phyloP scores from a whole-genome alignment of 2,888 invertebrate genomes.

The Hermaeophaga mercurialis region DNA sequence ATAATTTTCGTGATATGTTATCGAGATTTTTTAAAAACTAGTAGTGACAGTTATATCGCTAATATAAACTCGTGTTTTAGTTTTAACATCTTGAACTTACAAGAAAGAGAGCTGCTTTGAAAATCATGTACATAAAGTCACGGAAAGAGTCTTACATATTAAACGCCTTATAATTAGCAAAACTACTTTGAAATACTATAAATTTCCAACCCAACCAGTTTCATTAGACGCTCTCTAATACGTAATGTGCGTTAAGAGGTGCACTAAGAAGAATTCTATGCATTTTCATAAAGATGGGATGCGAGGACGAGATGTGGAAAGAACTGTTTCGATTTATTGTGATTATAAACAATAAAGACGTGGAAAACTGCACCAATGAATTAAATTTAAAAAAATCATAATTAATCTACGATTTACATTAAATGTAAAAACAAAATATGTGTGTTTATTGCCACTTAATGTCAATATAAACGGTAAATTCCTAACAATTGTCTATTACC shows the following conservation, averaged over 20 bases:
- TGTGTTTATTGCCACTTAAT: too few relatives aligned
- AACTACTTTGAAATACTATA: background rate
- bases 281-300: slow-evolving; percentile 22
- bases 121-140: background rate
- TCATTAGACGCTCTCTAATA: background rate
- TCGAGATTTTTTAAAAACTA: too few relatives aligned
- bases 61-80: too few relatives aligned
- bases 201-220: background rate
- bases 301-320: slow-evolving; percentile 27
- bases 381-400: too few relatives aligned
- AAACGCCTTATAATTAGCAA: background rate
- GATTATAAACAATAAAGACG: slow-evolving; percentile 21
- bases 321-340: slow-evolving; percentile 31
- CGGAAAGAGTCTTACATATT: background rate
- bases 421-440: too few relatives aligned
- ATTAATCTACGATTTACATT: too few relatives aligned
- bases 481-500: too few relatives aligned
- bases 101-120: too few relatives aligned
- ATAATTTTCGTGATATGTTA: too few relatives aligned
- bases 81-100: too few relatives aligned
- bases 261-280: slow-evolving; percentile 12
- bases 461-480: too few relatives aligned
- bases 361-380: background rate
- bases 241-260: background rate
- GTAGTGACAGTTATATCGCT: too few relatives aligned